A percentile compares a stretch with the other conserved stretches of the same genome.
phyloP scores from a whole-genome alignment of 2,888 invertebrate species.

The Trachelus troglodyta region DNA sequence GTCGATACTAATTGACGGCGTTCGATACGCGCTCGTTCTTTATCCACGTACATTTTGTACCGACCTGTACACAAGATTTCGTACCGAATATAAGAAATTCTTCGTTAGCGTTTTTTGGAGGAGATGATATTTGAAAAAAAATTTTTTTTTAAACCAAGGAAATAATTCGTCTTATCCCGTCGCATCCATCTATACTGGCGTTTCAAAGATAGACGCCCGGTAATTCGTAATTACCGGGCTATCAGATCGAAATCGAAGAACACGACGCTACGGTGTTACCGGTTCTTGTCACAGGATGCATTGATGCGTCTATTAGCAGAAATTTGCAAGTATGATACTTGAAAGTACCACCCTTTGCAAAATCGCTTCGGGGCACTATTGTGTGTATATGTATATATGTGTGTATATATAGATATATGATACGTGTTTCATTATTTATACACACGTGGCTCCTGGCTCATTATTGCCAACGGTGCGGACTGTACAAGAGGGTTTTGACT shows the following conservation, averaged over 20 bases:
- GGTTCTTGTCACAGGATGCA: conserved; percentile 54
- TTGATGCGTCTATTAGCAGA: conserved; percentile 56
- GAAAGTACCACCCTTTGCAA: conserved; percentile 21
- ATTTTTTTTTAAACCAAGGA: not conserved
- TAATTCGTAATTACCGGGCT: conserved; percentile 54
- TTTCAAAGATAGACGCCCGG: not conserved
- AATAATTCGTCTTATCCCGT: not conserved
- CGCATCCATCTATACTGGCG: not conserved
- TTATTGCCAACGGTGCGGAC: not conserved
- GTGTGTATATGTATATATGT: conserved; percentile 1
- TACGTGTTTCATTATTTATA: not conserved
- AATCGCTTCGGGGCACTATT: not conserved
- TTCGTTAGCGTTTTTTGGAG: not conserved
- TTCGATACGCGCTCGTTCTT: not conserved
- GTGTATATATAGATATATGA: not conserved
- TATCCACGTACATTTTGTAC: too few relatives aligned
- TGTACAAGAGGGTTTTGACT: not conserved
- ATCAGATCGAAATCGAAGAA: not conserved
- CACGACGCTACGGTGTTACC: conserved; percentile 26
- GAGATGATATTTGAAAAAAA: not conserved
- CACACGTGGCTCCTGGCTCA: not conserved
- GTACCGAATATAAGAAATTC: not conserved
- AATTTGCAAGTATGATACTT: conserved; percentile 60
- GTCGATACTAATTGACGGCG: not conserved
- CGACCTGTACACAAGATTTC: too few relatives aligned